A percentile compares a stretch with the other conserved stretches of the same genome.
These are phyloP conservation scores for Drosophila mayaguana DNA, from an alignment of 2,888 invertebrate genomes.

Conservation along the genomic window DNA sequence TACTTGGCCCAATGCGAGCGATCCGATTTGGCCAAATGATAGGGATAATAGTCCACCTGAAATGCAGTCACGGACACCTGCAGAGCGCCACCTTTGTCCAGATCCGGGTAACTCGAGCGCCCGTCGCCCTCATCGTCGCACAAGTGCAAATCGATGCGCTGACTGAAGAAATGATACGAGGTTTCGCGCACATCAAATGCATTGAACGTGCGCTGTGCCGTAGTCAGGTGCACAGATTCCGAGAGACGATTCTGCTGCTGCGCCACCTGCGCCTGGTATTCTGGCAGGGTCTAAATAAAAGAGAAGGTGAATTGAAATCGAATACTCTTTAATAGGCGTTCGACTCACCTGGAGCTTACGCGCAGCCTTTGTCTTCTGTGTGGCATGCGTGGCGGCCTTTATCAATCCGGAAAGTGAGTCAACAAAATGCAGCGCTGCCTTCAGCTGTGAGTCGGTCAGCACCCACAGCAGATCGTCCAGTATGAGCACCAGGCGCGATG, in stretches of 20 bases:
- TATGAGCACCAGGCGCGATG: constrained; percentile 95
- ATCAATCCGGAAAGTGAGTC: constrained; percentile 94
- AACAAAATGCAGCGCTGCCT: constrained; percentile 96
- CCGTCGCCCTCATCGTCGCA: constrained; percentile 97
- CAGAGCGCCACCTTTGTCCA: constrained; percentile 95
- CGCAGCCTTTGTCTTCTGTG: constrained; percentile 93
- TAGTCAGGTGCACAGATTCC: constrained; percentile 82
- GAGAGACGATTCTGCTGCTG: constrained; percentile 85
- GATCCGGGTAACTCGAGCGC: constrained; percentile 92
- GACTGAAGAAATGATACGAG: constrained; percentile 97
- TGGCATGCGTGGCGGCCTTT: constrained; percentile 91
- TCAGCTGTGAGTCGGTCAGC: constrained; percentile 96
- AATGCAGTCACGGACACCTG: constrained; percentile 95
- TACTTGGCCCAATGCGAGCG: constrained; percentile 95
- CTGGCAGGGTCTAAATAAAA: constrained; percentile 87
- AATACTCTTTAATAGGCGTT: too few species aligned
- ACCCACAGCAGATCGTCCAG: constrained; percentile 99
- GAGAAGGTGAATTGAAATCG: too few species aligned
- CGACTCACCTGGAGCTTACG: constrained; percentile 90
- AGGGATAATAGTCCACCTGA: constrained; percentile 98
- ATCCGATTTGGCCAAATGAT: constrained; percentile 95
- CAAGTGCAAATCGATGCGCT: constrained; percentile 97
- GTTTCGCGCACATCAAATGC: constrained; percentile 98
- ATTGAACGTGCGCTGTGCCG: constrained; percentile 89
- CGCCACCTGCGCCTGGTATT: constrained; percentile 90